Conservation (phyloP, 2,888 invertebrate species). For the Cryptocephalus primarius region DNA sequence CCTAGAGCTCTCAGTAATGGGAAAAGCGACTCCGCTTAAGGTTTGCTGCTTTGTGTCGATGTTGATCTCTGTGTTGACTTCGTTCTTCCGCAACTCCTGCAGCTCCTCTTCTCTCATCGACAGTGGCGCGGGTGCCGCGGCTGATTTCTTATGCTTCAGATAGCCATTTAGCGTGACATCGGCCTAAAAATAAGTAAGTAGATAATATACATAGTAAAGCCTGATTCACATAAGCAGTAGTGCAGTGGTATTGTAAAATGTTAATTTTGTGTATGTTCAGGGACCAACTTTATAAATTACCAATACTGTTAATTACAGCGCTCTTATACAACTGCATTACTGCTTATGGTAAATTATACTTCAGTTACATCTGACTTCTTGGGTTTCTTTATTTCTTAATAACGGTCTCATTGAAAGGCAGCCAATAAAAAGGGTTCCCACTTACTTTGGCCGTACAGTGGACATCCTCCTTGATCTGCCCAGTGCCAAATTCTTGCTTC, state of each 20-base stretch:
- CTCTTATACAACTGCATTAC: too few species aligned
- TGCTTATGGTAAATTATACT: too few species aligned
- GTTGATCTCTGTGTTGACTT: slow-evolving; percentile 59
- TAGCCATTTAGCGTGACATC: slow-evolving; percentile 79
- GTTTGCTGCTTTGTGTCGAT: slow-evolving; percentile 82
- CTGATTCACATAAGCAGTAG: too few species aligned
- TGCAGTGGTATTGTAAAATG: not conserved
- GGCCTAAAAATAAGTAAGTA: slow-evolving; percentile 39
- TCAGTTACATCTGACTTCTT: too few species aligned
- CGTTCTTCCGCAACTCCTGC: slow-evolving; percentile 63
- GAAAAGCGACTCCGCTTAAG: slow-evolving; percentile 81
- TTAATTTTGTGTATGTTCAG: too few species aligned
- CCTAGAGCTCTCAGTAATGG: slow-evolving; percentile 70
- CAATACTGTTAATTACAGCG: too few species aligned
- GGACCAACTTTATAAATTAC: too few species aligned
- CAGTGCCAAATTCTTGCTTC: slow-evolving; percentile 91
- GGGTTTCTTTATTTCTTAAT: too few species aligned
- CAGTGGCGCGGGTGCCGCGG: slow-evolving; percentile 79
- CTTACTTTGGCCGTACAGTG: slow-evolving; percentile 72
- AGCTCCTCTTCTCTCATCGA: slow-evolving; percentile 81
- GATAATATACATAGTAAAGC: not conserved
- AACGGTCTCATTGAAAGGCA: too few species aligned
- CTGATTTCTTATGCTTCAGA: slow-evolving; percentile 62
- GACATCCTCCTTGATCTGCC: slow-evolving; percentile 87
- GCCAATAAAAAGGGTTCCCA: not conserved